These are phyloP conservation scores for Odobenus rosmarus DNA, from an alignment of 2,113 vertebrate genomes.

Conservation along the genomic window DNA sequence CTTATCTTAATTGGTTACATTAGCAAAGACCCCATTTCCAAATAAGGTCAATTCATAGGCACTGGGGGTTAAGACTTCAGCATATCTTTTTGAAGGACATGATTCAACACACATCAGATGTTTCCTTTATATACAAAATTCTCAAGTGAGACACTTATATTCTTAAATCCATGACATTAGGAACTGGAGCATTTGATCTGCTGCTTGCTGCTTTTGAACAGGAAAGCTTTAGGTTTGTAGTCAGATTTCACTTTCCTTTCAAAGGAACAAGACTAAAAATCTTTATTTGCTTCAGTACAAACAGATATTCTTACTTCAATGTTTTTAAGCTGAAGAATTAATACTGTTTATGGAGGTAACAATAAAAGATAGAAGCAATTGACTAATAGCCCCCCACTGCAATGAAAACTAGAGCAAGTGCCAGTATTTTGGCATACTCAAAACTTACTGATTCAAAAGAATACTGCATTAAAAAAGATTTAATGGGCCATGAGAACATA, in stretches of 20 bases:
- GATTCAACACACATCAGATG: background rate
- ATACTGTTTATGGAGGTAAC: slow-evolving; percentile 50
- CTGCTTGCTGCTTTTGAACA: background rate
- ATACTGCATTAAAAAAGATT: slow-evolving; percentile 79
- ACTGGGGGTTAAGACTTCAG: background rate
- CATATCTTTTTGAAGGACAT: background rate
- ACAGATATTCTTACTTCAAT: background rate
- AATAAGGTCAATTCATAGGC: background rate
- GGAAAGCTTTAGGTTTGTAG: background rate
- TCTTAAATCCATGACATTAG: background rate
- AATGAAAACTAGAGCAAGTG: slow-evolving; percentile 52
- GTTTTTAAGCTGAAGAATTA: slow-evolving; percentile 61
- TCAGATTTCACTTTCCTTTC: background rate
- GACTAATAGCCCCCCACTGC: background rate
- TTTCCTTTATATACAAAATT: background rate
- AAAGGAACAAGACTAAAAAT: slow-evolving; percentile 19
- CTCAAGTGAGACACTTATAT: background rate
- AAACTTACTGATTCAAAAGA: slow-evolving; percentile 79
- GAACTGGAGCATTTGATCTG: background rate
- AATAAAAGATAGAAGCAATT: slow-evolving; percentile 42
- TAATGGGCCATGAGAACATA: slow-evolving; percentile 78
- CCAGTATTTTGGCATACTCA: slow-evolving; percentile 44
- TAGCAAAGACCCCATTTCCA: background rate
- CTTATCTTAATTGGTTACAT: background rate
- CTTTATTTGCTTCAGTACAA: slow-evolving; percentile 38